phyloP scores from a whole-genome alignment of 2,888 invertebrate genomes.

The Dascillus cervinus region DNA sequence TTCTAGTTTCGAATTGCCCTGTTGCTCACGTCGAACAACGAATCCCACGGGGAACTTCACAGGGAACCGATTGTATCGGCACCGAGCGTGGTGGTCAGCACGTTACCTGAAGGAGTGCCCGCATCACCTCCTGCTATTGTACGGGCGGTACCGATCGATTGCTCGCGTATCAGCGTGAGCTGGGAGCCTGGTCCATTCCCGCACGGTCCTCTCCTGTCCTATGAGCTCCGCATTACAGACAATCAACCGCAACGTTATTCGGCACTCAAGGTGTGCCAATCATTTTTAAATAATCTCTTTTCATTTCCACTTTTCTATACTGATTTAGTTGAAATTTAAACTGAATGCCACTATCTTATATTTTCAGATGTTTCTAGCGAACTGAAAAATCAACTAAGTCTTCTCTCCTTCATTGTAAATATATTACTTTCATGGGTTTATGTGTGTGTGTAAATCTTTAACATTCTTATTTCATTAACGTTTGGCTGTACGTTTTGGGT shows the following conservation, averaged over 20 bases:
- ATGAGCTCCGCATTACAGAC: slow-evolving; percentile 63
- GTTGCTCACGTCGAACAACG: slow-evolving; percentile 63
- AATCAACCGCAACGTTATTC: slow-evolving; percentile 34
- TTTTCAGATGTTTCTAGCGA: too few relatives aligned
- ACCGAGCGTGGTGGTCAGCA: slow-evolving; percentile 69
- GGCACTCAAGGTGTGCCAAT: slow-evolving; percentile 40
- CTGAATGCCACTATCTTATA: too few relatives aligned
- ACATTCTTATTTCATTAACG: too few relatives aligned
- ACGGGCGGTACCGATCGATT: slow-evolving; percentile 70
- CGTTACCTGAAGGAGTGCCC: slow-evolving; percentile 65
- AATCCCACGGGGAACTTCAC: too few relatives aligned
- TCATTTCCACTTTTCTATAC: too few relatives aligned
- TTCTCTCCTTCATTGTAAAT: too few relatives aligned
- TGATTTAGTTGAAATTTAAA: too few relatives aligned
- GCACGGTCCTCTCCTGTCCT: slow-evolving; percentile 82
- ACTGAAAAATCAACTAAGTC: too few relatives aligned
- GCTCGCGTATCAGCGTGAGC: slow-evolving; percentile 74
- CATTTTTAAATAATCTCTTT: too few relatives aligned
- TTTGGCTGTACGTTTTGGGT: too few relatives aligned
- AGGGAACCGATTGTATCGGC: slow-evolving; percentile 59
- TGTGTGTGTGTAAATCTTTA: too few relatives aligned
- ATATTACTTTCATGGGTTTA: too few relatives aligned
- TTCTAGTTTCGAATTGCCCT: slow-evolving; percentile 80
- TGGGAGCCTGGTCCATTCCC: slow-evolving; percentile 84
- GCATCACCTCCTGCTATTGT: slow-evolving; percentile 69